These are phyloP conservation scores for Amyelois transitella DNA, from an alignment of 1,140 invertebrate species.

Conservation along the genomic window DNA sequence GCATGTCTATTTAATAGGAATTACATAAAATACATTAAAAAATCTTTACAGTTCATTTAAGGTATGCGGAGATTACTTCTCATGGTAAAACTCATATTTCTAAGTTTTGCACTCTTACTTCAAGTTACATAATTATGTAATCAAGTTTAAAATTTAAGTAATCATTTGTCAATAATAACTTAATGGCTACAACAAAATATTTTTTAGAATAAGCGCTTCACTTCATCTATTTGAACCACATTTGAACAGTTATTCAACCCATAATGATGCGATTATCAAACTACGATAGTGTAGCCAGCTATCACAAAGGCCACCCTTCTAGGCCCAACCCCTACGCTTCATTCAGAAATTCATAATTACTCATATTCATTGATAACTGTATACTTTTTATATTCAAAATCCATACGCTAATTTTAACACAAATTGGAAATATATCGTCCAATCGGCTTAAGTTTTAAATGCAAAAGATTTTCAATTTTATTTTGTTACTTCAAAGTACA, in stretches of 20 bases:
- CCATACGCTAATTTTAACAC: constrained; percentile 40
- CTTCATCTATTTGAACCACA: not conserved
- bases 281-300: not conserved
- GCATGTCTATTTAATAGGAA: too few relatives aligned
- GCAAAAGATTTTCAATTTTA: not conserved
- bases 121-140: too few relatives aligned
- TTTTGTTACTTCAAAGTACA: constrained; percentile 11
- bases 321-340: constrained; percentile 5
- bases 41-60: too few relatives aligned
- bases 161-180: too few relatives aligned
- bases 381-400: constrained; percentile 24
- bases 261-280: constrained; percentile 1
- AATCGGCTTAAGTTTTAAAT: not conserved
- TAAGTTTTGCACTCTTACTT: too few relatives aligned
- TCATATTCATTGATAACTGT: constrained; percentile 37
- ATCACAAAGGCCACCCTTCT: constrained; percentile 8
- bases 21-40: too few relatives aligned
- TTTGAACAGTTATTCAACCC: not conserved
- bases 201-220: not conserved
- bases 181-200: too few relatives aligned
- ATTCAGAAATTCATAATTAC: constrained; percentile 41
- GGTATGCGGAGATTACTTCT: too few relatives aligned
- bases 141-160: too few relatives aligned
- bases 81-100: too few relatives aligned
- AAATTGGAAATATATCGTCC: constrained; percentile 30